These are phyloP conservation scores for Empidonax alnorum DNA, from an alignment of 2,113 vertebrate species.

Conservation along the genomic window DNA sequence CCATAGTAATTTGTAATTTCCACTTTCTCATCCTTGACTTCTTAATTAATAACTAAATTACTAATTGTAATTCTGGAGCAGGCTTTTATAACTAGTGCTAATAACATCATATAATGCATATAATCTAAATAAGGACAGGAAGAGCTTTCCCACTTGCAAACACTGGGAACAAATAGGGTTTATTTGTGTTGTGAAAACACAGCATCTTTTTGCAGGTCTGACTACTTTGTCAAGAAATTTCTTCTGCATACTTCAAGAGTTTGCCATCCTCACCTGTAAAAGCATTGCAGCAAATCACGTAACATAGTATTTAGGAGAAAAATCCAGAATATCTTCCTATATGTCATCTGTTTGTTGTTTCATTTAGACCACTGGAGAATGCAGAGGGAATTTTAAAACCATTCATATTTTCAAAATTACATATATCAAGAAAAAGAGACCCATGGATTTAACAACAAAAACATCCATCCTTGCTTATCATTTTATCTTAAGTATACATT, in stretches of 20 bases:
- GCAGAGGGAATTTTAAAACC: background rate
- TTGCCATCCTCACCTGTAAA: background rate
- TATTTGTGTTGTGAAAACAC: background rate
- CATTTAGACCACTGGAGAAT: background rate
- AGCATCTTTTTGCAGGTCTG: background rate
- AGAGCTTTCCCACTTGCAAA: background rate
- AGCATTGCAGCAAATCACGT: background rate
- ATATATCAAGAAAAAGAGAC: background rate
- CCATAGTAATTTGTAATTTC: background rate
- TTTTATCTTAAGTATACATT: background rate
- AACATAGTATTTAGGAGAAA: background rate
- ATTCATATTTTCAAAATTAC: background rate
- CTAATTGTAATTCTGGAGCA: background rate
- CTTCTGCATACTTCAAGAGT: background rate
- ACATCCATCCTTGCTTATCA: background rate
- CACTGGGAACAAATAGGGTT: background rate
- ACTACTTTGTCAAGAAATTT: background rate
- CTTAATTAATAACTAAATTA: background rate
- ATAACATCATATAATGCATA: background rate
- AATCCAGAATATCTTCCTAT: background rate
- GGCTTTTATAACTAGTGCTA: background rate
- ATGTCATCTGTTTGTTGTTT: background rate
- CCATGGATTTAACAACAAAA: background rate
- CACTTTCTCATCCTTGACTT: background rate
- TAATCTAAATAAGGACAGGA: background rate